Base-by-base conservation (phyloP, 2,888 invertebrate genomes). In the Trichopria drosophilae region DNA sequence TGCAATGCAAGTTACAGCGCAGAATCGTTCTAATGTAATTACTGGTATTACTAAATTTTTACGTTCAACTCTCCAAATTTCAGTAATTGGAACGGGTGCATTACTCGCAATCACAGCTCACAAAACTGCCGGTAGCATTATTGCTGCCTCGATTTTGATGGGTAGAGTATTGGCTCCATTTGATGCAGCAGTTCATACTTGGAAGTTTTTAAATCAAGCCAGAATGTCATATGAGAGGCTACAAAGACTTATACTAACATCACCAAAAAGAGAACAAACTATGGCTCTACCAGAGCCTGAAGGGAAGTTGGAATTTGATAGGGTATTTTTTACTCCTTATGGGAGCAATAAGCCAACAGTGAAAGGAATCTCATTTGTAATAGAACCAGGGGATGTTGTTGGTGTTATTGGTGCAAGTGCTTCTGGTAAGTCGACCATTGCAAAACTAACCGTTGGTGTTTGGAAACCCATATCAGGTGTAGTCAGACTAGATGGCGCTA, bases 361-460 rank as follows among this genome's bases (percentile, higher is more conserved):
- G 20, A 46, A 46, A 37, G 46, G 46, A n/a, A 20, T 47, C 12
- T 22, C 16, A n/a, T 36, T 47, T 31, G 39, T 13, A n/a, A n/a
- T 47, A 31, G 12, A 29, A 39, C 22, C 47, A 16, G 47, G 46
- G 10, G 46, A 46, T 19, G 16, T 46, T 6, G 7, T 46, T 15
- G 46, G 15, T 7, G 15, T 46, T 12, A 36, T 46, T 13, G 46
- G 46, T 9, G 13, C 46, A 19, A 19, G 19, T 7, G 46, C 20
- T n/a, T 20, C 46, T 20, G 46, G 46, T 10, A 44, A 46, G 24
- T 28, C 46, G 7, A 28, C 46, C 16, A 6, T 46, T 9, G 46
- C 46, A 7, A 36, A 37, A 46, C 9, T 46, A 7, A 36, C 24
- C 6, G 46, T 46, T 37, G 46, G 46, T 28, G 46, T 29, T n/a